Conservation (phyloP, 2,888 invertebrate genomes). For the Calliphora vomitoria region DNA sequence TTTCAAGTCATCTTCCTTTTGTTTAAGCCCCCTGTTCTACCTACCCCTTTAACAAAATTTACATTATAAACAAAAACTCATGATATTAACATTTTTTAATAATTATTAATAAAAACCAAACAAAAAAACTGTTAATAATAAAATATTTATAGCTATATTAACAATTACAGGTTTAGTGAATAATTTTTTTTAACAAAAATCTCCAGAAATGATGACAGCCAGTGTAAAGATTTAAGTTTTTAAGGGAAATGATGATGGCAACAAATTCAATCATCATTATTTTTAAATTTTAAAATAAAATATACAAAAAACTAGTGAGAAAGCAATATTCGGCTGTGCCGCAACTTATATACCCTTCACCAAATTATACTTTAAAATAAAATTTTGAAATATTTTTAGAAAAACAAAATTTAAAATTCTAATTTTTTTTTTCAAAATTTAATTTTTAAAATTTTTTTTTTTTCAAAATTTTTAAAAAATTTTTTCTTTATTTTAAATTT, state of each 20-base stretch:
- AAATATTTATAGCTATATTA: slow-evolving; percentile 53
- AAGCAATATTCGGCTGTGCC: no score
- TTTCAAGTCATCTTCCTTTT: slow-evolving; percentile 2
- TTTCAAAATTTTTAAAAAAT: no score
- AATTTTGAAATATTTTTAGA: no score
- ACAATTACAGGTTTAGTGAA: slow-evolving; percentile 51
- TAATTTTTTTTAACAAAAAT: slow-evolving; percentile 24
- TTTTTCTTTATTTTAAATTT: no score
- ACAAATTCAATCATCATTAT: slow-evolving; percentile 47
- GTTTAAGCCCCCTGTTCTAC: not conserved
- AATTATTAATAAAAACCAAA: slow-evolving; percentile 21
- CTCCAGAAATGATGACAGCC: slow-evolving; percentile 19
- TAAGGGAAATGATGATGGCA: not conserved
- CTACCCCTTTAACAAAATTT: not conserved
- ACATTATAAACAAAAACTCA: slow-evolving; percentile 26
- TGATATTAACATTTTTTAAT: slow-evolving; percentile 32
- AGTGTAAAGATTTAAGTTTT: not conserved
- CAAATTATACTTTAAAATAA: no score
- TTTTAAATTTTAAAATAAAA: slow-evolving; percentile 25
- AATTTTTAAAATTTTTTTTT: no score
- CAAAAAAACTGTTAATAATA: slow-evolving; percentile 21
- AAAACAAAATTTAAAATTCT: no score
- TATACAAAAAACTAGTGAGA: not conserved
- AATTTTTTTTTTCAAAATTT: no score
- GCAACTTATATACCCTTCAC: no score